Evolutionary conservation across 2,113 vertebrate genomes (phyloP).

Genomic region (Sebastes schlegelii): DNA sequence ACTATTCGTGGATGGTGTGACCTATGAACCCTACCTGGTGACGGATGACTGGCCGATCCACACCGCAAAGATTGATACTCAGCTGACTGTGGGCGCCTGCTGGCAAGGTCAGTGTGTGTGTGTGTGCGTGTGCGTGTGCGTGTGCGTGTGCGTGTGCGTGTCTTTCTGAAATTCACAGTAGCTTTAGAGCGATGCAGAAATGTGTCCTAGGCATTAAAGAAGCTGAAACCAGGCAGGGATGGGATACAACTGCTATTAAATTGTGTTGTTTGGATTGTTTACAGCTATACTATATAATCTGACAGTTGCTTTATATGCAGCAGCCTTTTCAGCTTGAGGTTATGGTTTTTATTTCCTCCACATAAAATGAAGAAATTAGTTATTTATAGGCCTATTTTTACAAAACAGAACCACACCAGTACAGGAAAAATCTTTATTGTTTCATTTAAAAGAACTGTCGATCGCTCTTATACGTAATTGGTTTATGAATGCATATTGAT

Average conservation of each 20-base stretch:
- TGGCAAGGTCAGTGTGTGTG: slow-evolving; percentile 92
- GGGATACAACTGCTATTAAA: neutral
- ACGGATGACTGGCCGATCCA: slow-evolving; percentile 99
- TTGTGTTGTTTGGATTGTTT: slow-evolving; percentile 27
- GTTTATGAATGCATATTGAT: slow-evolving; percentile 2
- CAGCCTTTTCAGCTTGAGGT: slow-evolving; percentile 11
- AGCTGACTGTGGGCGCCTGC: slow-evolving; percentile 96
- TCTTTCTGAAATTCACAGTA: neutral
- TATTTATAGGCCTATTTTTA: slow-evolving; percentile 9
- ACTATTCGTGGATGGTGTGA: slow-evolving; percentile 94
- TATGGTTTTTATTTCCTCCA: slow-evolving; percentile 15
- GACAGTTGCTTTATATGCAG: slow-evolving; percentile 38
- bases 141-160: slow-evolving; percentile 25
- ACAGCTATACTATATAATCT: slow-evolving; percentile 24
- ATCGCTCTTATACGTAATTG: neutral
- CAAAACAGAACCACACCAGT: neutral
- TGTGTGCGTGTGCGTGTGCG: neutral
- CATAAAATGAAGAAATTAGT: slow-evolving; percentile 26
- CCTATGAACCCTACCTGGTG: slow-evolving; percentile 96
- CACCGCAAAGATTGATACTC: slow-evolving; percentile 93
- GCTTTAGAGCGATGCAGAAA: neutral
- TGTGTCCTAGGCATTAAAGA: neutral
- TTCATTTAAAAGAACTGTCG: slow-evolving; percentile 8
- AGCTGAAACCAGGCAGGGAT: slow-evolving; percentile 5
- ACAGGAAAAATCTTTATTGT: slow-evolving; percentile 15